Conservation (phyloP, 2,113 vertebrate genomes). For the Caloenas nicobarica region DNA sequence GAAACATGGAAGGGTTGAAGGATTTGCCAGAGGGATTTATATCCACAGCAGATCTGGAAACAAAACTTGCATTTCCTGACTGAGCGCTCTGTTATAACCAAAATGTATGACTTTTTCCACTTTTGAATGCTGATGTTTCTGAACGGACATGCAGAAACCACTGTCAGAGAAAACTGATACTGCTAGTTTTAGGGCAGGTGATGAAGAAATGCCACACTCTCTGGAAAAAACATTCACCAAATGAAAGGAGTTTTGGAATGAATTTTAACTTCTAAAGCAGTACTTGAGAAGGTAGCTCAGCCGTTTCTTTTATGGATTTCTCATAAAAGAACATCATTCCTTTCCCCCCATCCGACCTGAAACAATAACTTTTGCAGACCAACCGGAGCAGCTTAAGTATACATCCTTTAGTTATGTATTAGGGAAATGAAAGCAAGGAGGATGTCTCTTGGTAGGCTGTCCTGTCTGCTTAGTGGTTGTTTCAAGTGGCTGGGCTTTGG, state of each 20-base stretch:
- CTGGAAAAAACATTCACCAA: neutral
- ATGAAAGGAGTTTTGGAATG: neutral
- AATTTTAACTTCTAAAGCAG: neutral
- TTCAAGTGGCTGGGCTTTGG: neutral
- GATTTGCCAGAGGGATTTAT: neutral
- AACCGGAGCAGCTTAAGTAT: neutral
- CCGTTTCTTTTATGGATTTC: neutral
- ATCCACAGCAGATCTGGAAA: neutral
- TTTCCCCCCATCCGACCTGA: fast-evolving
- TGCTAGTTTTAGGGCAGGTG: neutral
- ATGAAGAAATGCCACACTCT: neutral
- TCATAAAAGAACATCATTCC: neutral
- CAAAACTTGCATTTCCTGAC: neutral
- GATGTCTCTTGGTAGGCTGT: neutral
- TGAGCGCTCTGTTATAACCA: neutral
- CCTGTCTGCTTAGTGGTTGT: neutral
- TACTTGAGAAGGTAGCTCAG: neutral
- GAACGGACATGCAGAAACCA: neutral
- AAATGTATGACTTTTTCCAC: neutral
- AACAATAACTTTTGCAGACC: neutral
- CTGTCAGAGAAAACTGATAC: neutral
- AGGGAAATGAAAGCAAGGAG: neutral
- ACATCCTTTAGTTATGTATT: neutral
- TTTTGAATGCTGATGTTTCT: neutral
- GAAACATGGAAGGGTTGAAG: neutral